Conservation (phyloP, 2,113 vertebrate species). For the Dipodomys spectabilis region DNA sequence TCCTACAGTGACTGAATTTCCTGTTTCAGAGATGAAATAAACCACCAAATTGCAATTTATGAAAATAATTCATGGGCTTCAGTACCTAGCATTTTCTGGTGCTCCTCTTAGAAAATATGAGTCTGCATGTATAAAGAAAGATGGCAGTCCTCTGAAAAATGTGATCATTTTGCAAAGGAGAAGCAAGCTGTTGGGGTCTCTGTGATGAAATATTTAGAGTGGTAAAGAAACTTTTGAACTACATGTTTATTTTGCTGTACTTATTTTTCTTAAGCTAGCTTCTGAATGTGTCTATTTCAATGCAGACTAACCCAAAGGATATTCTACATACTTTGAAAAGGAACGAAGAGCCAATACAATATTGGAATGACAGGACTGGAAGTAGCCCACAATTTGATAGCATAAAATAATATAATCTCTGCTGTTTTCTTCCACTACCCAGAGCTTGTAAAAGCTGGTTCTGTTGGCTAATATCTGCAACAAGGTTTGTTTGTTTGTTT, state of each 20-base stretch:
- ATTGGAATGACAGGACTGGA: background rate
- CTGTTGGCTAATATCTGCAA: background rate
- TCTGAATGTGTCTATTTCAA: background rate
- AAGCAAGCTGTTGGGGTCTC: background rate
- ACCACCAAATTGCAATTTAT: background rate
- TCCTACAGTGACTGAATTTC: background rate
- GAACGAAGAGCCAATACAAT: background rate
- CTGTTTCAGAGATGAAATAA: background rate
- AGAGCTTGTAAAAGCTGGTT: too few species aligned
- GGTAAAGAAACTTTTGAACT: background rate
- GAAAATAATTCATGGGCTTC: background rate
- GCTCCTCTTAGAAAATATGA: background rate
- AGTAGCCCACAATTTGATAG: background rate
- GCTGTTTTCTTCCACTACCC: too few species aligned
- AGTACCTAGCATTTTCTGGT: background rate
- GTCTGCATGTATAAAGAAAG: background rate
- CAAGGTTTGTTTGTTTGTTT: background rate
- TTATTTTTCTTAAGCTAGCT: background rate
- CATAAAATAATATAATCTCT: background rate
- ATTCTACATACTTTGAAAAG: background rate
- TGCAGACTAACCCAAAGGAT: background rate
- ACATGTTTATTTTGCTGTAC: background rate
- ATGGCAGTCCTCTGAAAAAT: background rate
- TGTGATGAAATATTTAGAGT: slow-evolving; percentile 13
- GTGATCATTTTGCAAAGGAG: background rate